phyloP scores from a whole-genome alignment of 2,888 invertebrate species.

The Tachina fera region DNA sequence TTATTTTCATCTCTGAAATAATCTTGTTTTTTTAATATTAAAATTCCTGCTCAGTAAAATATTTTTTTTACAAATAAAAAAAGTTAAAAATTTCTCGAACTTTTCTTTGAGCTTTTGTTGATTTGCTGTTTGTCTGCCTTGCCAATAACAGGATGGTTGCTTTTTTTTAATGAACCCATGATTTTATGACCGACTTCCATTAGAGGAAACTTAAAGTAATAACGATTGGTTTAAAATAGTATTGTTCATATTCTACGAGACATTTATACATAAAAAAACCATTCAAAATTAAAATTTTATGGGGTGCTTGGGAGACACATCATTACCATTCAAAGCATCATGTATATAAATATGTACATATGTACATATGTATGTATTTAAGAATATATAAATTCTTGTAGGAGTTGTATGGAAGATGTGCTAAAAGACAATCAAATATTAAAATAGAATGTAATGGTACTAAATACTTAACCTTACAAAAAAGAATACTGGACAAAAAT shows the following conservation, averaged over 20 bases:
- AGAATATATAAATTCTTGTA: too few relatives aligned
- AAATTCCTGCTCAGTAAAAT: too few relatives aligned
- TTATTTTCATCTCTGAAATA: too few relatives aligned
- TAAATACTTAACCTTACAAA: too few relatives aligned
- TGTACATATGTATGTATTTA: neutral
- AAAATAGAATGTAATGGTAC: too few relatives aligned
- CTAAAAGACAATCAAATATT: too few relatives aligned
- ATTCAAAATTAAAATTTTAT: constrained; percentile 59
- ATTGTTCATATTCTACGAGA: neutral
- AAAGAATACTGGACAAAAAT: too few relatives aligned
- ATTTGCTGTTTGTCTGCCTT: neutral
- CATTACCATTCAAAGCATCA: constrained; percentile 20
- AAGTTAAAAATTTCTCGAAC: neutral
- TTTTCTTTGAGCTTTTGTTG: constrained; percentile 3
- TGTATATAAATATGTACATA: neutral
- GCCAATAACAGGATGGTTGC: too few relatives aligned
- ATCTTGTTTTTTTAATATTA: too few relatives aligned
- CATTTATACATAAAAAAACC: constrained; percentile 2
- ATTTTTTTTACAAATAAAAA: too few relatives aligned
- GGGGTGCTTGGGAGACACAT: constrained; percentile 51
- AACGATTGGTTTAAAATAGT: constrained; percentile 5
- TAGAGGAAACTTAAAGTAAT: constrained; percentile 51
- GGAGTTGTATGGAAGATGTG: too few relatives aligned
- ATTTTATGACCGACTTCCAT: constrained; percentile 67
- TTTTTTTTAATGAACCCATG: constrained; percentile 27